phyloP scores from a whole-genome alignment of 2,113 vertebrate species.

The Leptobrachium leishanense region DNA sequence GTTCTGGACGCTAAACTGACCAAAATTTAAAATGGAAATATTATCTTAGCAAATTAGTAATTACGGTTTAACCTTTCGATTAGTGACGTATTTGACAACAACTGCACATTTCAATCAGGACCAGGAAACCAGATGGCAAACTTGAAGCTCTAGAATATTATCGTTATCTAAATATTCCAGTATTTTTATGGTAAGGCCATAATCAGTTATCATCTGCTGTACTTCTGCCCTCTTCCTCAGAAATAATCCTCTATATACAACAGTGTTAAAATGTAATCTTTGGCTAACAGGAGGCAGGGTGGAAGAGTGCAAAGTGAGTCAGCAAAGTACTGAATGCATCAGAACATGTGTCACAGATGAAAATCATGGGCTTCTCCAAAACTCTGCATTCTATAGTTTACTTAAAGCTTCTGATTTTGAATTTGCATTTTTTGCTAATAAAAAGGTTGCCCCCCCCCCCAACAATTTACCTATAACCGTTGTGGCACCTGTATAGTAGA shows the following conservation, averaged over 20 bases:
- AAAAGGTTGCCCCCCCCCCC: no score
- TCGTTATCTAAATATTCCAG: constrained; percentile 12
- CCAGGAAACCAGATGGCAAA: constrained; percentile 27
- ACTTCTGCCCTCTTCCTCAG: constrained; percentile 16
- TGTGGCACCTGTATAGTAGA: no score
- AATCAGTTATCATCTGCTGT: constrained; percentile 16
- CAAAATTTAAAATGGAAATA: no score
- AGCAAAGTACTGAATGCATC: constrained; percentile 13
- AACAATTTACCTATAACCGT: no score
- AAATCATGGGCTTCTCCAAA: no score
- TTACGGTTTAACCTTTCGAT: neutral
- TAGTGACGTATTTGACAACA: neutral
- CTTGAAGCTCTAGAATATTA: neutral
- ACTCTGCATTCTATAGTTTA: no score
- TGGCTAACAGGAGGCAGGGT: constrained; percentile 17
- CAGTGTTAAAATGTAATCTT: constrained; percentile 19
- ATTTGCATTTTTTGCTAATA: no score
- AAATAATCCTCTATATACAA: constrained; percentile 21
- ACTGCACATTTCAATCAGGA: neutral
- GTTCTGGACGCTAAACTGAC: no score
- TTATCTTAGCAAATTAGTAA: no score
- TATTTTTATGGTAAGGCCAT: constrained; percentile 40
- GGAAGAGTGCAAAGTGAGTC: constrained; percentile 3
- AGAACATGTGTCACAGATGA: neutral
- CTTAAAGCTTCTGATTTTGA: no score